Base-by-base conservation (phyloP, 2,797 vertebrate species). In the Myotis daubentonii region DNA sequence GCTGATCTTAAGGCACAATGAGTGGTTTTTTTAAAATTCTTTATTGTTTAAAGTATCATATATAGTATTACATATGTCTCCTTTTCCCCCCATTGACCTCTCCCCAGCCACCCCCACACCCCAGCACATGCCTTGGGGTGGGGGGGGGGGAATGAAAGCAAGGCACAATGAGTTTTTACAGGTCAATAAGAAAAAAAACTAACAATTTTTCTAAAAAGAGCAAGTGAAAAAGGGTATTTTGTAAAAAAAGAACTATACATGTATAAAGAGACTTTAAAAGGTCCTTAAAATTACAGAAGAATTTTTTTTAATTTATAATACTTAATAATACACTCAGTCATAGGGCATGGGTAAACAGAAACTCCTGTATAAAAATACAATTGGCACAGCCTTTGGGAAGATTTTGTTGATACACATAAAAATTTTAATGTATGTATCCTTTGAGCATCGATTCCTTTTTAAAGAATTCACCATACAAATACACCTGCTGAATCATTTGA, bases 401-500 rank as follows among this genome's bases (percentile, higher is more conserved):
- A 84, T 76, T 78, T 49, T 86, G 20, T 71, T 10, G 57, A 20
- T 9, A 49, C 28, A 19, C 13, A 33, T 78, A 44, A 87, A 89
- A 30, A 33, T 22, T 70, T 74, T 71, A 93, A 62, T 22, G 1
- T n/a, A 86, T 38, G 4, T 33, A 12, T 83, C 49, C 15, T 70
- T 88, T 94, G 41, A 70, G 28, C 20, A 74, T 33, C 25, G 49
- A 8, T 75, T 84, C 4, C 23, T 72, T 89, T 93, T 71, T 47
- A 72, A 66, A 89, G 12, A 93, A 78, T 68, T 76, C 19, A 36
- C 51, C 53, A 36, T 71, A 75, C 60, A 95, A 91, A 62, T 68
- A 86, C 8, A 71, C 20, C 36, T 66, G n/a, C 8, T 87, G 20
- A 80, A 49, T 41, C 83, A 5, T 38, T 70, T 66, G 17, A 84